phyloP scores from a whole-genome alignment of 1,140 invertebrate species.

The Cotesia chilonis region DNA sequence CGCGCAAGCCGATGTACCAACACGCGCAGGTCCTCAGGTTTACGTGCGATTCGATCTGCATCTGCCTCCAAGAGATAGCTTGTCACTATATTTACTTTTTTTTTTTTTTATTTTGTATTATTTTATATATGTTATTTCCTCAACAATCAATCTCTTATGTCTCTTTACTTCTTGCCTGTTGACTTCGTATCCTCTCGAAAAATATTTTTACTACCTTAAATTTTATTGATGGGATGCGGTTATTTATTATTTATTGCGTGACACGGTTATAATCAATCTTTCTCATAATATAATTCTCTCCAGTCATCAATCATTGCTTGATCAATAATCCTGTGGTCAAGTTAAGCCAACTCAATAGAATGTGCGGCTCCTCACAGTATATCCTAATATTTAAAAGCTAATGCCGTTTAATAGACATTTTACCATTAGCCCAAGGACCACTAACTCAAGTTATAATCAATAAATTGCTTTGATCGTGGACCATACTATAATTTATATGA shows the following conservation, averaged over 20 bases:
- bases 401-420: neutral
- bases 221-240: neutral
- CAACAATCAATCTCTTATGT: conserved; percentile 18
- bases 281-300: neutral
- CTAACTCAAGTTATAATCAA: conserved; percentile 21
- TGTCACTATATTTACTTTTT: conserved; percentile 6
- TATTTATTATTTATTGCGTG: too few relatives aligned
- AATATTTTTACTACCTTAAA: neutral
- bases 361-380: neutral
- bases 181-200: neutral
- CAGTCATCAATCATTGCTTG: conserved; percentile 19
- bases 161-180: conserved; percentile 2
- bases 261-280: too few relatives aligned
- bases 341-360: neutral
- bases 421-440: neutral
- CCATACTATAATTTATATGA: conserved; percentile 10
- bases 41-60: conserved; percentile 35
- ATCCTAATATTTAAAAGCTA: neutral
- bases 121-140: conserved; percentile 4
- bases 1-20: conserved; percentile 27
- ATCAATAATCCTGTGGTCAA: conserved; percentile 21
- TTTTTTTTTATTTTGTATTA: neutral
- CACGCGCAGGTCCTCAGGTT: conserved; percentile 32
- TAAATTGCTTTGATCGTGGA: conserved; percentile 20
- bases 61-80: conserved; percentile 28